Base-by-base conservation (phyloP, 2,797 vertebrate species). In the Gephyroberyx darwinii region DNA sequence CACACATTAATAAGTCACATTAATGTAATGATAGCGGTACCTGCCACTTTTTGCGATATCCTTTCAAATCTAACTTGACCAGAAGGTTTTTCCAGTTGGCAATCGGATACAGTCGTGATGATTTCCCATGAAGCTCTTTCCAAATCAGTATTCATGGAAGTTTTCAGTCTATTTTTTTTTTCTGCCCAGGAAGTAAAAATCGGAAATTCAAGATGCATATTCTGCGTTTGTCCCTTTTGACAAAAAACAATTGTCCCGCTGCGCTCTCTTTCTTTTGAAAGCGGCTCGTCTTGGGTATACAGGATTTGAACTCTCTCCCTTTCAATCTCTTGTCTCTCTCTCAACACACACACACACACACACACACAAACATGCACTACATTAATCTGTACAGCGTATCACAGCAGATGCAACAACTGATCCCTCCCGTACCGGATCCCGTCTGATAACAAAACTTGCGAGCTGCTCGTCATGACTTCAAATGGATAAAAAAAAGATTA, bases 51-150 rank as follows among this genome's bases (percentile, higher is more conserved):
- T 84, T 81, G 81, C 79, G 85, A 88, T 83, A 88, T 90, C 75
- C 73, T 47, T 65, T 52, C 70, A 86, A 85, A 91, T 90, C 67
- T 87, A 84, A 84, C 90, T 65, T 90, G 86, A 86, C 85, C 69
- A 30, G 45, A 65, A 61, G 72, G 71, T 80, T 83, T 77, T 37
- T 26, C 26, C 55, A 80, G 73, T 43, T 14, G 41, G 68, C 47
- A 86, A 81, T 88, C 77, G 69, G 84, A 86, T 88, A 74, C 76
- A 63, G 72, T 81, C 64, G 30, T 77, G 66, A 84, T 61, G 61
- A 67, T 65, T 80, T 80, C 74, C 86, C 72, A 67, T 80, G 78
- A 88, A 86, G 84, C 81, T 4, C 20, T 53, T 26, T 64, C 76
- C 47, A 68, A 74, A 87, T 91, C 86, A 83, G 69, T 75, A 89